Evolutionary conservation across 2,113 vertebrate species (phyloP), one percentile per base, ranked within the genome.

Genomic region (Lota lota): DNA sequence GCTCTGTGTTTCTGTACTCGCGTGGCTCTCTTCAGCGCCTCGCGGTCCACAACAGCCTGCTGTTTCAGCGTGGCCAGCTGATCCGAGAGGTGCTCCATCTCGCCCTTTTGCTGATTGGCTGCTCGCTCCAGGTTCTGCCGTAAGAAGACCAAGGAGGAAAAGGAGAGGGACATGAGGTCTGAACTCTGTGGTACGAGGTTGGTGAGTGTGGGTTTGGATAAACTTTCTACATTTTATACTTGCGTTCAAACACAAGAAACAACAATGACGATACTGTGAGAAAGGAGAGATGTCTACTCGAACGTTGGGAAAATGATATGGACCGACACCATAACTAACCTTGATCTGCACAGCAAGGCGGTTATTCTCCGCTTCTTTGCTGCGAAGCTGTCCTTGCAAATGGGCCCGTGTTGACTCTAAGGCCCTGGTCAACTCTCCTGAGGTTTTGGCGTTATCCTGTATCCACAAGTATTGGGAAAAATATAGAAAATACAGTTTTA

Each of bases 361-460:
- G 83, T 90, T 94, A 77, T 95, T 97, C 61, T 98, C 95, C 0
- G 94, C 91, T 58, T 97, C 96, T 75, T 92, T 96, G 75, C 68
- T 92, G 19, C 94, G 90, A 33, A 98, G 78, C 77, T 95, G 95
- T 0, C 87, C 91, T 79, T 97, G 97, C 50, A 98, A 84, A 72
- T 91, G 94, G 47, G 90, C 93, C 71, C 91, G 89, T 72, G 94
- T 90, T 0, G 90, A 78, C 72, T 97, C 95, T 90, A 96, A 80
- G 4, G 88, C 92, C 62, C 93, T 96, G 16, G 93, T 93, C 5
- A 94, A 83, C 14, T 94, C 93, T 0, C 76, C 67, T 0, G 92
- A 91, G 14, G 91, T 91, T 84, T 85, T 95, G 1, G 90, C 80
- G 70, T 93, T 93, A 10, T 94, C 92, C 96, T 98, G 77, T 17